These are phyloP conservation scores for Hippocampus abdominalis DNA, from an alignment of 2,113 vertebrate species.

Conservation along the genomic window DNA sequence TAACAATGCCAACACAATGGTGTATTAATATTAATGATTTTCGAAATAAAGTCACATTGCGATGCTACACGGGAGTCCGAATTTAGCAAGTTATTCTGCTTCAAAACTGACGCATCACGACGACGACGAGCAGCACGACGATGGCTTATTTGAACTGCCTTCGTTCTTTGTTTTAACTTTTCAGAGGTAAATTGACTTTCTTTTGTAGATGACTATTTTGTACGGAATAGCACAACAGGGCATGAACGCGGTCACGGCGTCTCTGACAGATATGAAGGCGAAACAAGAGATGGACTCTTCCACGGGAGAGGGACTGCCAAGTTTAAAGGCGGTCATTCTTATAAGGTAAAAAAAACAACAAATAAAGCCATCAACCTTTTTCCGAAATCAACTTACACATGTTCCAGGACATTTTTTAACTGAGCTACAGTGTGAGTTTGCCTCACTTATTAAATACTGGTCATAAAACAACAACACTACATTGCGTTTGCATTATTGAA, in stretches of 20 bases:
- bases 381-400: too few relatives aligned
- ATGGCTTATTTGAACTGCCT: constrained; percentile 45
- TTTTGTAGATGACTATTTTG: not conserved
- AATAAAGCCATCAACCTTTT: not conserved
- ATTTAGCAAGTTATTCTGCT: not conserved
- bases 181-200: constrained; percentile 67
- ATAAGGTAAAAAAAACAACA: constrained; percentile 61
- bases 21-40: not conserved
- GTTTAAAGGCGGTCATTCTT: constrained; percentile 80
- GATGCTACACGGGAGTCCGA: not conserved
- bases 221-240: not conserved
- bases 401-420: not conserved
- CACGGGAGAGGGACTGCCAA: constrained; percentile 79
- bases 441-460: not conserved
- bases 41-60: not conserved
- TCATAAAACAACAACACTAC: not conserved
- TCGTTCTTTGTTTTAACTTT: constrained; percentile 64
- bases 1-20: not conserved
- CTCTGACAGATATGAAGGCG: constrained; percentile 79
- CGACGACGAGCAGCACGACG: not conserved
- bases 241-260: not conserved
- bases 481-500: not conserved
- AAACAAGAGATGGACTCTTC: constrained; percentile 62
- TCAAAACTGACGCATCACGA: not conserved
- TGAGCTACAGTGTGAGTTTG: not conserved